Conservation (phyloP, 2,888 invertebrate genomes). For the Steinernema scapterisci region DNA sequence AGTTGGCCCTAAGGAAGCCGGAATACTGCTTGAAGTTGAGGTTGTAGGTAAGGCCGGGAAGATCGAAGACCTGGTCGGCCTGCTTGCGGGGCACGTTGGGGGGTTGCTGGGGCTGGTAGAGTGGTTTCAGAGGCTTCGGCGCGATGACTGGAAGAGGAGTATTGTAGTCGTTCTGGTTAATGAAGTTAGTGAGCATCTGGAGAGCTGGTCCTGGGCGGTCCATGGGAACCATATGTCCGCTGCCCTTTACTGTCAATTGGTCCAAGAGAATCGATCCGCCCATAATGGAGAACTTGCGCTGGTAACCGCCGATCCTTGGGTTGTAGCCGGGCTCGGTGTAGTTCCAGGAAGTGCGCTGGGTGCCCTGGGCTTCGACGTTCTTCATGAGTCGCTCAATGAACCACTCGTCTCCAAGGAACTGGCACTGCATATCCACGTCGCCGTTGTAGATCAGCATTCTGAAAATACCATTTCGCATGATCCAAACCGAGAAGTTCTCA, state of each 20-base stretch:
- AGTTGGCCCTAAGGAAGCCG: constrained; percentile 61
- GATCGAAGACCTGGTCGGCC: constrained; percentile 51
- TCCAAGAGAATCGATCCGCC: constrained; percentile 3
- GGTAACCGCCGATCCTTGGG: constrained; percentile 55
- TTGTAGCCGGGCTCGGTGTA: constrained; percentile 46
- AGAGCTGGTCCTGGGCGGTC: constrained; percentile 81
- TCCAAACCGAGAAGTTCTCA: no score
- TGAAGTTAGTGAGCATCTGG: constrained; percentile 77
- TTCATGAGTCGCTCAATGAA: constrained; percentile 51
- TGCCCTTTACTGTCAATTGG: constrained; percentile 62
- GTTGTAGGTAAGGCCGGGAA: constrained; percentile 59
- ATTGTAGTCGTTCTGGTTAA: constrained; percentile 41
- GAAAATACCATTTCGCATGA: constrained; percentile 33
- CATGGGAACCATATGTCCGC: constrained; percentile 81
- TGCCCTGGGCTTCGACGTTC: constrained; percentile 22
- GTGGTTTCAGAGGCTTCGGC: constrained; percentile 45
- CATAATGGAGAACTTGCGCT: constrained; percentile 48
- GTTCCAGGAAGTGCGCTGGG: constrained; percentile 50
- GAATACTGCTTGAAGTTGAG: constrained; percentile 69
- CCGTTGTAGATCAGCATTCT: constrained; percentile 59
- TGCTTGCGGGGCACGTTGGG: constrained; percentile 5
- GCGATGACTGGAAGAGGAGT: constrained; percentile 44
- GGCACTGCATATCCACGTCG: constrained; percentile 63
- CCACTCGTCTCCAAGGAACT: constrained; percentile 62
- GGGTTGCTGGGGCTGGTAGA: not conserved